Base-by-base conservation (phyloP, 2,113 vertebrate genomes). In the Tupaia tana region DNA sequence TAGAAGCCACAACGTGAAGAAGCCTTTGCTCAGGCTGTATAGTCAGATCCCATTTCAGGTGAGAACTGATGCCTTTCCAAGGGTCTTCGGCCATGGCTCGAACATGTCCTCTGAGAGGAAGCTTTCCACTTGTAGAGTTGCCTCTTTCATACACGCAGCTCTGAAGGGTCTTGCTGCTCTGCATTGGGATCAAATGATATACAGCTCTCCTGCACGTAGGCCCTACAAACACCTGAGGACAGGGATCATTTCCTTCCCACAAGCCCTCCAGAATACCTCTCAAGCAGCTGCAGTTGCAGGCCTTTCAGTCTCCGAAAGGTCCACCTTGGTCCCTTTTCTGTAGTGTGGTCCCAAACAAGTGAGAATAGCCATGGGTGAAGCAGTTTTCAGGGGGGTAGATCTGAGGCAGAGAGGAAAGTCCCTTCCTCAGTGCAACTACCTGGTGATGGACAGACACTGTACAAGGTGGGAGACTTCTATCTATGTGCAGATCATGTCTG, bases 151-250 rank as follows among this genome's bases (percentile, higher is more conserved):
- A 6, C 9, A 7, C 11, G 9, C 4, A 15, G 0, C 13, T 59
- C 54, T 29, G 25, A 25, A 6, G 10, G 9, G 9, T 3, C 70
- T 3, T 25, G 10, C 8, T 18, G 20, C 27, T 18, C 59, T 13
- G 14, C 2, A 1, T n/a, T 19, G 24, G 58, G 58, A 18, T 27
- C 31, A 6, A 18, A 63, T 4, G 22, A 58, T 52, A 12, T 56
- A 29, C 14, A 5, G 52, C 10, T 3, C 27, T 0, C 7, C 13
- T 1, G 1, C 2, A 2, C 6, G 2, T 4, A 0, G 4, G 9
- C n/a, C 14, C 15, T 25, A 27, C 24, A 43, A 56, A 66, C n/a
- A 9, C 58, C n/a, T 4, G 27, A 59, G 52, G 64, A 24, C 74
- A 58, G 43, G 0, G 16, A 29, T 4, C 3, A 0, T 31, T 29